Evolutionary conservation across 2,888 invertebrate species (phyloP).

Genomic region (Hedychridium roseum): DNA sequence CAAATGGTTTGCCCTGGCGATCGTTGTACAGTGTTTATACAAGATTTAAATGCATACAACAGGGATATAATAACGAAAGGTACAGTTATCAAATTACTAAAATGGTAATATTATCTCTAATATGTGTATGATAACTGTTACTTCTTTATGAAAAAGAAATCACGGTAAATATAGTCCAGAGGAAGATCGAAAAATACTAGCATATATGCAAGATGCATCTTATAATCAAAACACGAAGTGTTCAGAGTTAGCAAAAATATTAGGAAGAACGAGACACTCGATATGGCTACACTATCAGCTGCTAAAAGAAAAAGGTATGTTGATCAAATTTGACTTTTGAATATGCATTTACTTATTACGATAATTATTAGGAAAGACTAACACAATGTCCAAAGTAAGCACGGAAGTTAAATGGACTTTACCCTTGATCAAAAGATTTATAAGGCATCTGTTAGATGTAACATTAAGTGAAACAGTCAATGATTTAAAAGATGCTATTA

Average conservation of each 20-base stretch:
- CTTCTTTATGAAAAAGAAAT: too few species aligned
- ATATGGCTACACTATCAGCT: conserved; percentile 34
- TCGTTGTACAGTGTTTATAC: conserved; percentile 40
- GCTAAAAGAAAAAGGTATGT: conserved; percentile 19
- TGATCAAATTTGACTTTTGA: too few species aligned
- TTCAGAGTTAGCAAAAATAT: conserved; percentile 34
- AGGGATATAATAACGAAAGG: conserved; percentile 15
- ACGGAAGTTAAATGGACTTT: conserved; percentile 37
- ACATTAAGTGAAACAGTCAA: conserved; percentile 38
- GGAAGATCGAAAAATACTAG: conserved; percentile 43
- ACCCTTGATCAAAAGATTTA: conserved; percentile 33
- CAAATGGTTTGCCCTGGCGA: conserved; percentile 49
- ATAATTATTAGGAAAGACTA: too few species aligned
- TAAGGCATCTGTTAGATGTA: conserved; percentile 38
- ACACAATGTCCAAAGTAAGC: too few species aligned
- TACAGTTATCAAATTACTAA: too few species aligned
- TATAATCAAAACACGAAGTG: conserved; percentile 20
- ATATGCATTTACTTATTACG: too few species aligned
- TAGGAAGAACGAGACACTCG: conserved; percentile 40
- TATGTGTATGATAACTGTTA: too few species aligned
- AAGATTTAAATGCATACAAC: conserved; percentile 35
- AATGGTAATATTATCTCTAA: too few species aligned
- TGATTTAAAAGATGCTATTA: conserved; percentile 46
- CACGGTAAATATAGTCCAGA: conserved; percentile 28
- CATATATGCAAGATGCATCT: conserved; percentile 26